These are phyloP conservation scores for Betta splendens DNA, from an alignment of 2,797 vertebrate species.

Conservation along the genomic window DNA sequence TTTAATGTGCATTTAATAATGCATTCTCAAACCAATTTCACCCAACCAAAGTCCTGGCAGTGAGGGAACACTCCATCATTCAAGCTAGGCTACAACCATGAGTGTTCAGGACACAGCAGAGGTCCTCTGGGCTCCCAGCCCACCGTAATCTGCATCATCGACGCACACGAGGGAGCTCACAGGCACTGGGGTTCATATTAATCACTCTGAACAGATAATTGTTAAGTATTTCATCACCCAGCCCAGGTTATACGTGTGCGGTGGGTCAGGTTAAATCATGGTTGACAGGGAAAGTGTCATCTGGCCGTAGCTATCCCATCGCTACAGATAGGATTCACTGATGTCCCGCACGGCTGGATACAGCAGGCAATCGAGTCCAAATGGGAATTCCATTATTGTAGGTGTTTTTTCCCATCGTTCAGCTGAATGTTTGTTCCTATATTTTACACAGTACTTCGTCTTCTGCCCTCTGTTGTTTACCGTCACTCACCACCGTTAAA, in stretches of 20 bases:
- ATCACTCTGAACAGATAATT: constrained; percentile 79
- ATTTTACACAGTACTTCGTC: not conserved
- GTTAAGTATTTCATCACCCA: constrained; percentile 68
- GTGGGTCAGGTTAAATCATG: constrained; percentile 67
- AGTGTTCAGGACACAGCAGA: constrained; percentile 65
- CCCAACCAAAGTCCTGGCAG: constrained; percentile 62
- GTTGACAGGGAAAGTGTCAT: constrained; percentile 66
- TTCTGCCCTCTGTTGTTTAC: not conserved
- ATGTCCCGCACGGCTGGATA: constrained; percentile 60
- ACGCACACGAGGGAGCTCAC: constrained; percentile 59
- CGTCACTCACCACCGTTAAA: not conserved
- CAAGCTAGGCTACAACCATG: constrained; percentile 70
- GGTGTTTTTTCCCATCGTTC: not conserved
- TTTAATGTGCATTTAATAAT: constrained; percentile 71
- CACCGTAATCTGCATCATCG: constrained; percentile 70
- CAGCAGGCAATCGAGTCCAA: constrained; percentile 48
- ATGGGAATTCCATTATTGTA: too few species aligned
- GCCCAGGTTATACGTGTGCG: constrained; percentile 69
- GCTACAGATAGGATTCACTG: constrained; percentile 53
- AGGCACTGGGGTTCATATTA: constrained; percentile 67
- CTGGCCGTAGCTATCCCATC: constrained; percentile 61
- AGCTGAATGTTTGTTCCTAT: not conserved
- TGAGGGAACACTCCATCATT: constrained; percentile 47
- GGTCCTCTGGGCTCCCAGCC: constrained; percentile 66
- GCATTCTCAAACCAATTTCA: constrained; percentile 60